A percentile compares a stretch with the other conserved stretches of the same genome.
Evolutionary conservation across 2,888 invertebrate species (phyloP).

Genomic region (Rhagonycha fulva): DNA sequence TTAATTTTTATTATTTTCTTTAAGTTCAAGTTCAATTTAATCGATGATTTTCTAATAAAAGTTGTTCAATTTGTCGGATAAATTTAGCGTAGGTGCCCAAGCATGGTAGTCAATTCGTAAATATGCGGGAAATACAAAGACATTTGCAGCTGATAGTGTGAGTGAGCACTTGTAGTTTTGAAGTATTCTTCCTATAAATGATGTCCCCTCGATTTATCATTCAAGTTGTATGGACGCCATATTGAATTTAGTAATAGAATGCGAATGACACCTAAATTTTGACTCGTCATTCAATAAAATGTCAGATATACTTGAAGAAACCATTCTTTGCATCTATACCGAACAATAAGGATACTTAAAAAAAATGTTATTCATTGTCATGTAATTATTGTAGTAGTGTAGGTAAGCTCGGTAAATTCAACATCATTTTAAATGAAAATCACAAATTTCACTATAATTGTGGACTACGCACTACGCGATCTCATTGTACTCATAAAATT

Average conservation of each 20-base stretch:
- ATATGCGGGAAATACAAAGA: conserved; percentile 24
- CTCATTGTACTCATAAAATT: too few relatives aligned
- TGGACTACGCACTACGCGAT: too few relatives aligned
- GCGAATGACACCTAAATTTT: conserved; percentile 32
- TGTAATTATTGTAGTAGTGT: background rate
- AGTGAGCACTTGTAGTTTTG: conserved; percentile 22
- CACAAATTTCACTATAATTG: too few relatives aligned
- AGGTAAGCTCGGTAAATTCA: background rate
- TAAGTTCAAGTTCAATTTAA: background rate
- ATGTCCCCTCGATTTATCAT: conserved; percentile 39
- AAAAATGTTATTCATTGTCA: background rate
- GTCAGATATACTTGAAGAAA: conserved; percentile 8
- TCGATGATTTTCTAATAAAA: background rate
- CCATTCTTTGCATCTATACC: background rate
- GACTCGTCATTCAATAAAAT: conserved; percentile 24
- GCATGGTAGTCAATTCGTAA: conserved; percentile 9
- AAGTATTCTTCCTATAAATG: conserved; percentile 31
- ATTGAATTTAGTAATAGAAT: conserved; percentile 30
- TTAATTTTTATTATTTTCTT: background rate
- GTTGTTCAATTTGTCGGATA: background rate
- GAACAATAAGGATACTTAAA: background rate
- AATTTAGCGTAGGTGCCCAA: conserved; percentile 15
- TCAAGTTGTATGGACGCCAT: conserved; percentile 29
- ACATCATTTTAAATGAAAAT: background rate
- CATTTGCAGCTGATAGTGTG: conserved; percentile 27